phyloP scores from a whole-genome alignment of 1,140 invertebrate species.

The Drosophila asahinai region DNA sequence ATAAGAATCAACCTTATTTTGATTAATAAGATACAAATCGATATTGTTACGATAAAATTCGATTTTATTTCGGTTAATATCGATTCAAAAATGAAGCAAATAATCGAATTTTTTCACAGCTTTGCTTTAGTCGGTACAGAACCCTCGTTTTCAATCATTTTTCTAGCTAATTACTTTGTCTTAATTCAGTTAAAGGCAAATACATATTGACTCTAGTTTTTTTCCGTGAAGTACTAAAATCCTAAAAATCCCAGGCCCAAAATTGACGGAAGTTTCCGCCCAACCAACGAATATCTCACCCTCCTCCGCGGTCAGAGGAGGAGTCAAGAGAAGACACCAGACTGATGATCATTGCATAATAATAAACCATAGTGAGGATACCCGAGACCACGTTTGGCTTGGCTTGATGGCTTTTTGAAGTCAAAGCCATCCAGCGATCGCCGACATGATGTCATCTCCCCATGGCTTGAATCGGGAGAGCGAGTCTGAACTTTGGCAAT shows the following conservation, averaged over 20 bases:
- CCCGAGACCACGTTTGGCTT: constrained; percentile 40
- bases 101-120: too few relatives aligned
- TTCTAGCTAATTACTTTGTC: neutral
- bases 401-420: constrained; percentile 51
- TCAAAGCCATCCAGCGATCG: constrained; percentile 36
- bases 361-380: constrained; percentile 64
- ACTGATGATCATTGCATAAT: constrained; percentile 74
- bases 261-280: constrained; percentile 51
- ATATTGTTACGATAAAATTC: too few relatives aligned
- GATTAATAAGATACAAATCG: too few relatives aligned
- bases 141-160: neutral
- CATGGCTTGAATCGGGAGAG: constrained; percentile 29
- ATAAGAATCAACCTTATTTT: too few relatives aligned
- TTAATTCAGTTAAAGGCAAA: neutral
- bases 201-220: constrained; percentile 16
- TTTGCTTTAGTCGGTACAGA: neutral
- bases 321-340: neutral
- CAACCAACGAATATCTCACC: constrained; percentile 7
- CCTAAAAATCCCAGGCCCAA: constrained; percentile 13
- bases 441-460: constrained; percentile 54
- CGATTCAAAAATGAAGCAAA: too few relatives aligned
- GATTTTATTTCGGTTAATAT: too few relatives aligned
- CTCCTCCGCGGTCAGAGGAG: neutral
- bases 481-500: constrained; percentile 60
- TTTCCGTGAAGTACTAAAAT: constrained; percentile 1